phyloP scores from a whole-genome alignment of 2,888 invertebrate species.

The Bembecia ichneumoniformis region DNA sequence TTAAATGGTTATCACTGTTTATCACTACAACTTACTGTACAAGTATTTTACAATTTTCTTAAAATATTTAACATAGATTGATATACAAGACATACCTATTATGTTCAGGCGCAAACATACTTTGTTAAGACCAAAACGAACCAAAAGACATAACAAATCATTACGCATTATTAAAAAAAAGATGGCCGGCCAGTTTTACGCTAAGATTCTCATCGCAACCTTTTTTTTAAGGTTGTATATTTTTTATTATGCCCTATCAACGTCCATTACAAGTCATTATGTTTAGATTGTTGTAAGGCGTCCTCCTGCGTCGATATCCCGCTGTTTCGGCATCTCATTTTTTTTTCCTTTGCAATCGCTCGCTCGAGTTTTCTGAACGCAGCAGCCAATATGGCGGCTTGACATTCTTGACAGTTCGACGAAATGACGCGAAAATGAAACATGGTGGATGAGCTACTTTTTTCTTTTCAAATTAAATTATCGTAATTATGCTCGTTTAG shows the following conservation, averaged over 20 bases:
- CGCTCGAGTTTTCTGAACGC: constrained; percentile 6
- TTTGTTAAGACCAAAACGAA: background rate
- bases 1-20: no score
- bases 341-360: constrained; percentile 19
- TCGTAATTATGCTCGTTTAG: no score
- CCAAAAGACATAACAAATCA: background rate
- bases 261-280: constrained; percentile 57
- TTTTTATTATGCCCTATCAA: constrained; percentile 41
- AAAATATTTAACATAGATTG: no score
- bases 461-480: constrained; percentile 12
- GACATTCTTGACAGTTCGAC: constrained; percentile 18
- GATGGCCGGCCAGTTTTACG: constrained; percentile 18
- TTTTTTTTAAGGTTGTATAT: constrained; percentile 10
- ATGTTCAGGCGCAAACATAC: no score
- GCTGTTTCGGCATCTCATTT: constrained; percentile 33
- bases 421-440: constrained; percentile 10
- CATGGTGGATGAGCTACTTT: constrained; percentile 18
- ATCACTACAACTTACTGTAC: no score
- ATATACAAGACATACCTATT: no score
- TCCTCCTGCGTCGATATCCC: constrained; percentile 37
- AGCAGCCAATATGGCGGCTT: constrained; percentile 11
- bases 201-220: constrained; percentile 15
- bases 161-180: background rate
- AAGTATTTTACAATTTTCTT: no score
- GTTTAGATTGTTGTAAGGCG: constrained; percentile 46